A percentile compares a stretch with the other conserved stretches of the same genome.
Evolutionary conservation across 2,888 invertebrate species (phyloP).

Genomic region (Patella ulyssiponensis): DNA sequence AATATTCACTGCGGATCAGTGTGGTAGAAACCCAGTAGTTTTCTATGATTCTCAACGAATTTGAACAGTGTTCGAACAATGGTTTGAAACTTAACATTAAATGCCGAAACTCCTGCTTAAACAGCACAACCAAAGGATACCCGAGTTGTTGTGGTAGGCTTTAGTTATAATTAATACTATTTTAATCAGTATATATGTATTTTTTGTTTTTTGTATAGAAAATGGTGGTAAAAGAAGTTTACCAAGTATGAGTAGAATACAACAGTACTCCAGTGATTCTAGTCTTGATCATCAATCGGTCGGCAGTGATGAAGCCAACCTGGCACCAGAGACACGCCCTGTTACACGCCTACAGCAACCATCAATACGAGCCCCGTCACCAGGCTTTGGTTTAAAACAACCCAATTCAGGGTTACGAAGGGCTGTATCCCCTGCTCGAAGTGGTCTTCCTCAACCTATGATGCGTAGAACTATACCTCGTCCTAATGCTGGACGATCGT

Average conservation of each 20-base stretch:
- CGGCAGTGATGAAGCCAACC: conserved; percentile 50
- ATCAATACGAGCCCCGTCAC: conserved; percentile 29
- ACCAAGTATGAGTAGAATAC: conserved; percentile 59
- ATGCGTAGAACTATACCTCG: conserved; percentile 57
- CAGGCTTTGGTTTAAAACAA: conserved; percentile 44
- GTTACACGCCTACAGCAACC: conserved; percentile 44
- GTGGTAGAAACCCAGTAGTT: too few species aligned
- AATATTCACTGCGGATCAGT: too few species aligned
- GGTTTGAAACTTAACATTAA: too few species aligned
- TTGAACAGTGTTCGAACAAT: too few species aligned
- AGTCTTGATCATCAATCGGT: conserved; percentile 56
- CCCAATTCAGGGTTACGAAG: conserved; percentile 42
- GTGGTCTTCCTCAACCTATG: conserved; percentile 59
- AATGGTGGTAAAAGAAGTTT: conserved; percentile 49
- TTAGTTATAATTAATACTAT: too few species aligned
- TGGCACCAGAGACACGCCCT: conserved; percentile 41
- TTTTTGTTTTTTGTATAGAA: too few species aligned
- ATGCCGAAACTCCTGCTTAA: too few species aligned
- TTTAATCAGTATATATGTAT: too few species aligned
- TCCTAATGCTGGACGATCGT: conserved; percentile 44
- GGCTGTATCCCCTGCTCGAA: conserved; percentile 56
- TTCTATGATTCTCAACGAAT: too few species aligned
- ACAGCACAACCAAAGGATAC: too few species aligned
- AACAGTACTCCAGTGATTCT: conserved; percentile 60
- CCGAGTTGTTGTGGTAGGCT: too few species aligned